Base-by-base conservation (phyloP, 2,888 invertebrate genomes). In the Agrochola circellaris region DNA sequence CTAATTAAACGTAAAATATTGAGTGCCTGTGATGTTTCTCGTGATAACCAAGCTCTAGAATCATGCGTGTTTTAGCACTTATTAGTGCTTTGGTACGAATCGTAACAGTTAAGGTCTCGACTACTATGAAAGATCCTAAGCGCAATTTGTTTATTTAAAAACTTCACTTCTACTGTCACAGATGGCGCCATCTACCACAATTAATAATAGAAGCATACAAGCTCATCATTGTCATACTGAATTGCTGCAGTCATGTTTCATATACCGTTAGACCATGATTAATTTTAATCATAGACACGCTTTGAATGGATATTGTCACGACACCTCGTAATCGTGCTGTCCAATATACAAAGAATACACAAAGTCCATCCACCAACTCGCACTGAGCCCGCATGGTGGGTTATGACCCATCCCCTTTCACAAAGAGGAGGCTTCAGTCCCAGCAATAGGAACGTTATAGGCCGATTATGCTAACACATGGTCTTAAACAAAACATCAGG, bases 251-350 rank as follows among this genome's bases (percentile, higher is more conserved):
- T 77, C 71, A 73, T 83, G 66, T 54, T 74, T 61, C n/a, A 42
- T 77, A 58, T 30, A 68, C 69, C 62, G 72, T 73, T 66, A 75
- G 45, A 6, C 30, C 74, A 78, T 67, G 73, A 85, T 67, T 78
- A 82, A 75, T 81, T 66, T 65, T 64, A 84, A 75, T 78, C 56
- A 75, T 66, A 62, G 66, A 54, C 75, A 75, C 74, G 74, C 42
- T 77, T 77, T 48, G 26, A 73, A 78, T 67, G 38, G 56, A 64
- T 48, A 58, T 81, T 61, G 85, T 76, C 86, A 83, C 78, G 74
- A 61, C 54, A 78, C 72, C 20, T 77, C 60, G 69, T 64, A 74
- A 60, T 75, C 82, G 78, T 79, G 84, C 58, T 56, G 20, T 67
- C 7, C 34, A 61, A 69, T 69, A 81, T 13, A 45, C 45, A 51